Evolutionary conservation across 2,113 vertebrate genomes (phyloP), one percentile per base, ranked within the genome.

Genomic region (Charadrius vociferus): DNA sequence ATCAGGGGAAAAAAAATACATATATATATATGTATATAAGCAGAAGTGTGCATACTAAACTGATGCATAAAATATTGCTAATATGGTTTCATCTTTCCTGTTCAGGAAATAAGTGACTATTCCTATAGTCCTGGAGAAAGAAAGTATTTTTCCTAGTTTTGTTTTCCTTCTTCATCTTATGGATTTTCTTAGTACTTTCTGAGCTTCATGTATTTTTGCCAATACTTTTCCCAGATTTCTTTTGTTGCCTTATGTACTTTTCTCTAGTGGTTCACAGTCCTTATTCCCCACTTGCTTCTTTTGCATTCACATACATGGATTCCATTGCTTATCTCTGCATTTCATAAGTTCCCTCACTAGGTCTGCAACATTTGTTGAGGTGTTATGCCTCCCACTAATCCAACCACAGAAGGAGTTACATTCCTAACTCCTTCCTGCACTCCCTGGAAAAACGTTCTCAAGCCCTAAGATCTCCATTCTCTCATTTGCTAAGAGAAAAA

Each of bases 241-340:
- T 80, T 59, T 41, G 32, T 32, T 88, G 59, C 26, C n/a, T 70
- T 21, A 36, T 4, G 6, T 14, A 58, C 22, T 49, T 30, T 77
- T 65, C 39, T 62, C 50, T 17, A 30, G 10, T 34, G 39, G 72
- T 55, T 75, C 62, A 55, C 32, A 70, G 39, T 34, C 39, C 56
- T 52, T 65, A 36, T 21, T 87, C 34, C 22, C 7, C 49, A 50
- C 34, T 75, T 87, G 19, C 14, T 63, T 61, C 43, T 45, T 92
- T 24, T 4, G 15, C 59, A 53, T 15, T 71, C 58, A 67, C 0
- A 0, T 16, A 63, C 26, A 30, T 7, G 49, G 45, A 81, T 45
- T 62, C 36, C 34, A 45, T 27, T 47, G 36, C 43, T 72, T 37
- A 27, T 8, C 67, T 29, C 71, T 22, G 47, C 4, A 2, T 77